Evolutionary conservation across 2,888 invertebrate genomes (phyloP).

Genomic region (Pteria penguin): DNA sequence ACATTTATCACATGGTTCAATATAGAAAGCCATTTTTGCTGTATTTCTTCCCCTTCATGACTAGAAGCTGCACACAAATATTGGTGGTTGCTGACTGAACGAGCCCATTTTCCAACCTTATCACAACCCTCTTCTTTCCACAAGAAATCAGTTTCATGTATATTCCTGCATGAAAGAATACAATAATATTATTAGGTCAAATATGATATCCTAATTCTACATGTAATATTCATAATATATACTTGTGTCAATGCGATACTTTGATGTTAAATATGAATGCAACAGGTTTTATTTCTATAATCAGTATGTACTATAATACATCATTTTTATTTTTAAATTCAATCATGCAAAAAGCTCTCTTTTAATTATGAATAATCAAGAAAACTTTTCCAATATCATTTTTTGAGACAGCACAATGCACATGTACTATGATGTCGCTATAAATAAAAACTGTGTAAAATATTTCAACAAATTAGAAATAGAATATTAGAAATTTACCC

Average conservation of each 20-base stretch:
- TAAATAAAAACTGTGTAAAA: not conserved
- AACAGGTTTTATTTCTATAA: too few species aligned
- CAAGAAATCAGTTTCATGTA: constrained; percentile 42
- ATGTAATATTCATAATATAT: too few species aligned
- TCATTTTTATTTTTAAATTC: too few species aligned
- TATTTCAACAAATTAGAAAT: too few species aligned
- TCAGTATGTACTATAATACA: too few species aligned
- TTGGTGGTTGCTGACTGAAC: constrained; percentile 44
- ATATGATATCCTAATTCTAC: too few species aligned
- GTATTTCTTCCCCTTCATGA: constrained; percentile 39
- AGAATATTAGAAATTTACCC: constrained; percentile 17
- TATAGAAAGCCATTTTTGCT: constrained; percentile 50
- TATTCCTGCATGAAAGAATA: constrained; percentile 31
- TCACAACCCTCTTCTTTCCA: constrained; percentile 43
- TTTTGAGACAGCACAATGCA: not conserved
- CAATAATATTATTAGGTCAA: not conserved
- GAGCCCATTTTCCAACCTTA: constrained; percentile 28
- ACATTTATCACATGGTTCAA: constrained; percentile 49
- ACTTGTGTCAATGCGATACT: too few species aligned
- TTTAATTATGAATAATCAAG: too few species aligned
- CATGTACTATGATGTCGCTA: not conserved
- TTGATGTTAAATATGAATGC: too few species aligned
- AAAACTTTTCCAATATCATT: too few species aligned
- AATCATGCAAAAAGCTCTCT: too few species aligned
- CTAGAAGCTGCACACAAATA: constrained; percentile 52